Percentiles rank a stretch among this genome's conserved stretches.
phyloP scores from a whole-genome alignment of 2,888 invertebrate genomes.

The Hemaris fuciformis region DNA sequence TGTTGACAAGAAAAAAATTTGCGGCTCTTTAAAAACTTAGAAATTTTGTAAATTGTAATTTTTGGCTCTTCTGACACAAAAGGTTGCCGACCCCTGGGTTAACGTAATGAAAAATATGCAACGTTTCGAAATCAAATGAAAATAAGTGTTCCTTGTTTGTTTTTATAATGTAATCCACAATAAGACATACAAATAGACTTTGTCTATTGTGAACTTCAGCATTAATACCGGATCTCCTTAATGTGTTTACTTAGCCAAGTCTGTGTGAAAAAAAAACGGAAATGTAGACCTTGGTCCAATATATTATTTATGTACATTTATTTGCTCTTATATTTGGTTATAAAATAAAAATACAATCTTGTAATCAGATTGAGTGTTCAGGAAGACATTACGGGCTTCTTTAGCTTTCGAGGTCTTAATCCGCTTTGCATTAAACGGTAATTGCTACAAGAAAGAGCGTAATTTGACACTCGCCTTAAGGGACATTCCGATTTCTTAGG shows the following conservation, averaged over 20 bases:
- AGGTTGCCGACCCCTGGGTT: too few relatives aligned
- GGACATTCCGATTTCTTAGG: background rate
- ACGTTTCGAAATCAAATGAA: too few relatives aligned
- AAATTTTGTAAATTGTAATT: too few relatives aligned
- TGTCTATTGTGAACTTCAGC: background rate
- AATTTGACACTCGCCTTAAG: constrained; percentile 16
- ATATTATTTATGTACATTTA: too few relatives aligned
- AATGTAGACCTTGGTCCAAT: background rate
- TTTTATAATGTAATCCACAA: background rate
- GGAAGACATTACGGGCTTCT: background rate
- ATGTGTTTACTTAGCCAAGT: background rate
- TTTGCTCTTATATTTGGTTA: background rate
- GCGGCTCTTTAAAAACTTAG: too few relatives aligned
- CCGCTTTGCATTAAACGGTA: background rate
- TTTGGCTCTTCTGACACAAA: too few relatives aligned
- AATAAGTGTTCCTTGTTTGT: background rate
- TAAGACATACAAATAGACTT: background rate
- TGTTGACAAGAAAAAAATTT: too few relatives aligned
- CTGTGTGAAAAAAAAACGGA: background rate
- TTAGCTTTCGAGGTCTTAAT: background rate
- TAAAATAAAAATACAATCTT: background rate
- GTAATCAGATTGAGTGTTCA: background rate
- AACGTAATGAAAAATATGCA: too few relatives aligned
- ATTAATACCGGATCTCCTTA: background rate
- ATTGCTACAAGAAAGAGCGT: constrained; percentile 11